Evolutionary conservation across 2,797 vertebrate species (phyloP), one percentile per base, ranked within the genome.

Genomic region (Zenarchopterus dispar): DNA sequence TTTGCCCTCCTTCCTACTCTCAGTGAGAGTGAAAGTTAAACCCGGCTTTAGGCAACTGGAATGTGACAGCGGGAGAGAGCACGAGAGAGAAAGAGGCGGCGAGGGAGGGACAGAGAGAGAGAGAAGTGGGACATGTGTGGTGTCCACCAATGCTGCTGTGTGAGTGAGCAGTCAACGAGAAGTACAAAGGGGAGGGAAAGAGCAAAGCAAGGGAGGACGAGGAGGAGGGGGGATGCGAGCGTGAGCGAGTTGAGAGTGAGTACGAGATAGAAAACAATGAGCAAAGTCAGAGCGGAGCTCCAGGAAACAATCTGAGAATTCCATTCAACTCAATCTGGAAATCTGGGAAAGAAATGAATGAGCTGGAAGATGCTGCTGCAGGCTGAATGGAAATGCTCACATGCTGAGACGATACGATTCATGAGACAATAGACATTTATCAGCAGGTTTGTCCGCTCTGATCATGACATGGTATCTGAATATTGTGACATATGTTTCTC

Each of bases 291-390:
- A 52, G 58, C 36, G 70, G 76, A 79, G 88, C 89, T 89, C 84
- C 82, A 93, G 93, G 91, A 95, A 95, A 92, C 91, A 85, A 93
- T 89, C 91, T 76, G 84, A 88, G 91, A 85, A 73, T 87, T 93
- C 93, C 86, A 82, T 84, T 91, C 59, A 87, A 69, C 68, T 82
- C 48, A 59, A 54, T 85, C 64, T 86, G 80, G 84, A 73, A 88
- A 85, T 88, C 52, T 87, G 80, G 73, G 81, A 78, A 62, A 33
- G 33, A 50, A 59, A 61, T 28, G 52, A 45, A 11, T 46, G 24
- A 67, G 48, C 22, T 24, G 8, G 36, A 67, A 54, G 24, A 18
- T 17, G 68, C 7, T 5, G 54, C 53, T 59, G 10, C 43, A n/a
- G 57, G 42, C 61, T 48, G 43, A 36, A 21, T 53, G 9, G 8